phyloP scores from a whole-genome alignment of 2,113 vertebrate genomes.

The Hypocryptadius cinnamomeus region DNA sequence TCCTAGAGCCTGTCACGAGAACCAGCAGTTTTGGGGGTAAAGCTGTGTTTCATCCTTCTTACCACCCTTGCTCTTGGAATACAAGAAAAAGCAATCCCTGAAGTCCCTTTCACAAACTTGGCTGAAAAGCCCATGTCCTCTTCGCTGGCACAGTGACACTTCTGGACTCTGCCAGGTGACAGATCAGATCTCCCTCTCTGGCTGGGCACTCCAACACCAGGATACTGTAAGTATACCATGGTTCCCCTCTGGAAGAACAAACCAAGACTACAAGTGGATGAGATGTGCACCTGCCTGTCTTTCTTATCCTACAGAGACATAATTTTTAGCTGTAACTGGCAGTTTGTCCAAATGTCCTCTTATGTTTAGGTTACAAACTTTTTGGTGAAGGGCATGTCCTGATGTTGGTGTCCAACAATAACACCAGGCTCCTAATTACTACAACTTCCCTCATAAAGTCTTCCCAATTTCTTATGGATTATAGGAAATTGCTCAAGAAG shows the following conservation, averaged over 20 bases:
- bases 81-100: background rate
- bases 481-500: background rate
- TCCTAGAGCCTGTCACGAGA: background rate
- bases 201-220: background rate
- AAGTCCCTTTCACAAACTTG: background rate
- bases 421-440: background rate
- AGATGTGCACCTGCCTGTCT: background rate
- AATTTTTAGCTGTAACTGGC: background rate
- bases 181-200: background rate
- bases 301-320: background rate
- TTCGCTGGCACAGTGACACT: background rate
- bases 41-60: background rate
- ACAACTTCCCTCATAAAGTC: background rate
- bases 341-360: background rate
- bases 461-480: background rate
- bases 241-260: background rate
- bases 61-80: background rate
- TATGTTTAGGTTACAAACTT: background rate
- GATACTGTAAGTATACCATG: background rate
- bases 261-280: background rate
- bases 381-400: background rate
- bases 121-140: background rate
- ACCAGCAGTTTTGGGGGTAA: background rate
- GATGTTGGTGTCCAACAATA: background rate
- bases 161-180: background rate